These are phyloP conservation scores for Andricus curvator DNA, from an alignment of 2,888 invertebrate genomes.

Conservation along the genomic window DNA sequence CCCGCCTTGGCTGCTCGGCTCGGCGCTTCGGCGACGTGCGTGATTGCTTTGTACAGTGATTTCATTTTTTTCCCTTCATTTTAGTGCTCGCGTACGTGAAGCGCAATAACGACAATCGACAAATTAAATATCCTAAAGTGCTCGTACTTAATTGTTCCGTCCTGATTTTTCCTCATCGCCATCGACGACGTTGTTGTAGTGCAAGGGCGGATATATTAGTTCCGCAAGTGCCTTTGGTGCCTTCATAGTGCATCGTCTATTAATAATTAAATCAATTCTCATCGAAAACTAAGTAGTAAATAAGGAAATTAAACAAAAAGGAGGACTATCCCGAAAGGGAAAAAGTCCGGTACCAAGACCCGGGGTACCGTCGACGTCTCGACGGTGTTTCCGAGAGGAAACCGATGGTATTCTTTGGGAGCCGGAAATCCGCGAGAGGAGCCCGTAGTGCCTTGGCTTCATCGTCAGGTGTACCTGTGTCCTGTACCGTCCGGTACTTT, in stretches of 20 bases:
- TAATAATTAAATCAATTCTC: not conserved
- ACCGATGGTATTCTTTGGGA: slow-evolving; percentile 5
- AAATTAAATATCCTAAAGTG: slow-evolving; percentile 44
- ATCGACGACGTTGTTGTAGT: not conserved
- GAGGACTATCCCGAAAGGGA: slow-evolving; percentile 26
- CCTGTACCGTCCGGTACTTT: slow-evolving; percentile 17
- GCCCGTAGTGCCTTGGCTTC: not conserved
- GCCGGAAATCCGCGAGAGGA: slow-evolving; percentile 2
- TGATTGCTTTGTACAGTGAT: slow-evolving; percentile 12
- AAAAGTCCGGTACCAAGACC: not conserved
- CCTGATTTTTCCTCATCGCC: slow-evolving; percentile 29
- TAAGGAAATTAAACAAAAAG: not conserved
- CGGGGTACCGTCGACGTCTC: not conserved
- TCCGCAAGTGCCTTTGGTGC: slow-evolving; percentile 49
- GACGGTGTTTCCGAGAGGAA: not conserved
- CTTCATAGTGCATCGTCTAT: not conserved
- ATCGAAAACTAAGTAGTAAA: not conserved
- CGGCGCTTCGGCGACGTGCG: slow-evolving; percentile 57
- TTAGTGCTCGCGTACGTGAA: slow-evolving; percentile 17
- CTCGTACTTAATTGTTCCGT: slow-evolving; percentile 54
- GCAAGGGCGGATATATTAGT: slow-evolving; percentile 11
- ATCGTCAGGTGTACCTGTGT: slow-evolving; percentile 36
- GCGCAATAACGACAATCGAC: slow-evolving; percentile 41
- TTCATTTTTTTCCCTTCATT: not conserved
- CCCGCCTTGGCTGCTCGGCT: slow-evolving; percentile 62